Base-by-base conservation (phyloP, 2,113 vertebrate genomes). In the Sorex araneus region DNA sequence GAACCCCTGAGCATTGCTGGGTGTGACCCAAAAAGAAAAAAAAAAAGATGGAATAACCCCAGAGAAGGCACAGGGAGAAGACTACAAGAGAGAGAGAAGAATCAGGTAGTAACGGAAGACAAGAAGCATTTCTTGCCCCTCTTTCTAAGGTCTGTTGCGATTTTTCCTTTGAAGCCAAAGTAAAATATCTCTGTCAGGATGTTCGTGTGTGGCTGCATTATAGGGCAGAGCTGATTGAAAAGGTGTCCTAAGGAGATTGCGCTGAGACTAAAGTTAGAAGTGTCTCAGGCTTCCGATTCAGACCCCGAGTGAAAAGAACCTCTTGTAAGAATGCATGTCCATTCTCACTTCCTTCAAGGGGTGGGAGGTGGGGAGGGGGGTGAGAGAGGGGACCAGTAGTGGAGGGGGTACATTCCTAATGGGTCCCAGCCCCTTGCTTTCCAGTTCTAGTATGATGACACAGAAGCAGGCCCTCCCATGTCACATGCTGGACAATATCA, bases 121-220 rank as follows among this genome's bases (percentile, higher is more conserved):
- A 60, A 60, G 57, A 60, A 60, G 19, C 23, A 19, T 23, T 60
- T 60, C 57, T 60, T 60, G 57, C 57, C 18, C 16, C 57, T 21
- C 8, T 19, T 60, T 60, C 57, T 19, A 60, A 60, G 21, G 57
- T 54, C 64, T 74, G 66, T 71, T 89, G 11, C 34, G n/a, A 71
- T 73, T 82, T 93, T 83, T 40, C 74, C 50, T 77, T 36, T 15
- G 50, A 94, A 92, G 43, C 81, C 64, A 75, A 82, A 89, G 86
- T 40, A 83, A 76, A 25, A 66, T 92, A 80, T 90, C 83, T 63
- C 77, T 40, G 3, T 69, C 87, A 86, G 75, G 50, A 80, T 0
- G 0, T 36, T 79, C 23, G 9, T 40, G 54, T 40, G 54, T 73
- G n/a, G 21, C 54, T 73, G 15, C 50, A 21, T 74, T 90, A 60